phyloP scores from a whole-genome alignment of 1,140 invertebrate genomes.

The Leptinotarsa undecemlineata region DNA sequence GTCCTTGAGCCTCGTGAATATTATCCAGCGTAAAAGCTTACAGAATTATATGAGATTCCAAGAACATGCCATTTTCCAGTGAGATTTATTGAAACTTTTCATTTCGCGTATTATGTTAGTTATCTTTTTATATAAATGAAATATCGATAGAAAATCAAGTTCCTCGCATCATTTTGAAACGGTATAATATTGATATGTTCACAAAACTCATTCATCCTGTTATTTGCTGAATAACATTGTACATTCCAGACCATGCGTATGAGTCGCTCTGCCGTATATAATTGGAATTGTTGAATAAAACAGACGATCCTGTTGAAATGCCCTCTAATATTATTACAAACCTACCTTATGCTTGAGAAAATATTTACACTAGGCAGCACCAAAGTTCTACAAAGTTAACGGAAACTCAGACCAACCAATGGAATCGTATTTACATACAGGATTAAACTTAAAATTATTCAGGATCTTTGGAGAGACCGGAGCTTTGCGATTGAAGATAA shows the following conservation, averaged over 20 bases:
- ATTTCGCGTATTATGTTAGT: too few species aligned
- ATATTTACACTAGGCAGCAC: constrained; percentile 1
- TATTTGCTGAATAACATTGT: not conserved
- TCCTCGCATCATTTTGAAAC: too few species aligned
- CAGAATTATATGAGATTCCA: too few species aligned
- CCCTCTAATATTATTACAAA: constrained; percentile 6
- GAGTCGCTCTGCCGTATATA: not conserved
- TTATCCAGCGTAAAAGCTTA: too few species aligned
- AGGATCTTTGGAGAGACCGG: constrained; percentile 3
- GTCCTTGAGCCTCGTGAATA: too few species aligned
- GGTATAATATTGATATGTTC: too few species aligned
- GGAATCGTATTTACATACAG: constrained; percentile 3
- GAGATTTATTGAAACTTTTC: too few species aligned
- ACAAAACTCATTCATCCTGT: not conserved
- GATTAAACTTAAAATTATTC: constrained; percentile 8
- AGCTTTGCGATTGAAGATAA: constrained; percentile 1
- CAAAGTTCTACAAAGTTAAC: not conserved
- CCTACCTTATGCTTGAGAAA: constrained; percentile 2
- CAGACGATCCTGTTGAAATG: constrained; percentile 1
- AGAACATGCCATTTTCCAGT: too few species aligned
- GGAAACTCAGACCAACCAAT: not conserved
- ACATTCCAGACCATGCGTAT: not conserved
- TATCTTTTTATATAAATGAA: too few species aligned
- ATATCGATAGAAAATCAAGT: too few species aligned
- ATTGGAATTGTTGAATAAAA: constrained; percentile 3